phyloP scores from a whole-genome alignment of 2,888 invertebrate genomes.

The Diaperis boleti region DNA sequence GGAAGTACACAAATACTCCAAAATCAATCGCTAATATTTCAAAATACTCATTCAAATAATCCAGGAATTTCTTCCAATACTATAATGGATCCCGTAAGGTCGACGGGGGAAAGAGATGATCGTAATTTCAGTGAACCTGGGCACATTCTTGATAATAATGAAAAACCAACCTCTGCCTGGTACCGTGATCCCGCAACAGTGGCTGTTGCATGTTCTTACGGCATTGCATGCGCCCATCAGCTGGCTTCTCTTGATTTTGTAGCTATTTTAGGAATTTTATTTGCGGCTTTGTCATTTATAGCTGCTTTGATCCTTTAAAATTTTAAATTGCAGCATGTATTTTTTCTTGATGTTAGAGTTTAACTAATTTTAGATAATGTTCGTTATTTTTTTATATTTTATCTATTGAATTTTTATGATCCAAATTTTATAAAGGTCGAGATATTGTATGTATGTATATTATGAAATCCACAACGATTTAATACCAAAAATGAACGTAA shows the following conservation, averaged over 20 bases:
- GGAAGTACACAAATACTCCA: slow-evolving; percentile 27
- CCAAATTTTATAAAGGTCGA: neutral
- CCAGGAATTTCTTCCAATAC: slow-evolving; percentile 42
- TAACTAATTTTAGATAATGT: slow-evolving; percentile 12
- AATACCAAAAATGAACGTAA: slow-evolving; percentile 26
- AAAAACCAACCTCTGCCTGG: slow-evolving; percentile 65
- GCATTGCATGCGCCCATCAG: slow-evolving; percentile 78
- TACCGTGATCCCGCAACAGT: slow-evolving; percentile 74
- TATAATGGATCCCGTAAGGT: slow-evolving; percentile 21
- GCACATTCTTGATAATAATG: slow-evolving; percentile 52
- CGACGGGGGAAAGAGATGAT: slow-evolving; percentile 37
- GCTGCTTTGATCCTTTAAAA: slow-evolving; percentile 73
- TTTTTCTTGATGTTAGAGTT: slow-evolving; percentile 25
- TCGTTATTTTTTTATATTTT: slow-evolving; percentile 13
- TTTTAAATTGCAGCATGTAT: slow-evolving; percentile 36
- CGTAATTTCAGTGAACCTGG: slow-evolving; percentile 29
- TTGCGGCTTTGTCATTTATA: slow-evolving; percentile 80
- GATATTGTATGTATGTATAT: neutral
- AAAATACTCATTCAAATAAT: slow-evolving; percentile 21
- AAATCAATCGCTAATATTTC: slow-evolving; percentile 39
- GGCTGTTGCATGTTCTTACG: slow-evolving; percentile 83
- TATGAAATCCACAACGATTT: slow-evolving; percentile 9
- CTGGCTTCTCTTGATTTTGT: slow-evolving; percentile 80
- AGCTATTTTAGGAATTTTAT: slow-evolving; percentile 79
- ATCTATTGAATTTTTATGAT: slow-evolving; percentile 15